Evolutionary conservation across 1,140 invertebrate genomes (phyloP).

Genomic region (Plutomurus gul): DNA sequence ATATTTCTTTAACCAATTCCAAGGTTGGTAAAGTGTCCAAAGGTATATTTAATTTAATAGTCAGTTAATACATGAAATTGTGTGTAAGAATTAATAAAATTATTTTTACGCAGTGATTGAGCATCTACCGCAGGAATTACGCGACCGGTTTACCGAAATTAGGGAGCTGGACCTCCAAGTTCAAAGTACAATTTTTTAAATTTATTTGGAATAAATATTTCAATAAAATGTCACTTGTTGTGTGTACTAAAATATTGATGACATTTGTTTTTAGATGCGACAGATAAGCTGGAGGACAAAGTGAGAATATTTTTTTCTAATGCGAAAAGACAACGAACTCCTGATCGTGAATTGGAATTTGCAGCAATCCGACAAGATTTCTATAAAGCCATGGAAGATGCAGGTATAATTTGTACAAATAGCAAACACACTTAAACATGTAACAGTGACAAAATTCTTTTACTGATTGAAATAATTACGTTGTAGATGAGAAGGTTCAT

Average conservation of each 20-base stretch:
- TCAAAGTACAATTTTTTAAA: constrained; percentile 55
- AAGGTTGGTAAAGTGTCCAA: no score
- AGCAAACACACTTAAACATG: constrained; percentile 61
- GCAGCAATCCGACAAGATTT: constrained; percentile 85
- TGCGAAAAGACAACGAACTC: constrained; percentile 78
- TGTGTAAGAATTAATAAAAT: background rate
- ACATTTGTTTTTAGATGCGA: constrained; percentile 71
- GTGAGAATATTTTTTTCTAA: constrained; percentile 85
- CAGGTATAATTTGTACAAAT: constrained; percentile 75
- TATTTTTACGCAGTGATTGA: constrained; percentile 84
- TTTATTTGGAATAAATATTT: background rate
- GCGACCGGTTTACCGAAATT: constrained; percentile 96
- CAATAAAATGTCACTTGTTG: background rate
- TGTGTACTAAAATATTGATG: background rate
- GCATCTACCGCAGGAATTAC: constrained; percentile 93
- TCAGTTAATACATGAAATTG: background rate
- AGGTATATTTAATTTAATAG: no score
- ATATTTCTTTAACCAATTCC: no score
- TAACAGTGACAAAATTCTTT: background rate
- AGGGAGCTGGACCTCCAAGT: constrained; percentile 95
- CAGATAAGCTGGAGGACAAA: constrained; percentile 89
- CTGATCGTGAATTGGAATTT: constrained; percentile 82
- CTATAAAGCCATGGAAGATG: constrained; percentile 89
- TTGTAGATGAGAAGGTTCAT: constrained; percentile 73
- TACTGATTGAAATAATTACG: background rate